Evolutionary conservation across 2,888 invertebrate species (phyloP), one percentile per base, ranked within the genome.

Genomic region (Labia minor): DNA sequence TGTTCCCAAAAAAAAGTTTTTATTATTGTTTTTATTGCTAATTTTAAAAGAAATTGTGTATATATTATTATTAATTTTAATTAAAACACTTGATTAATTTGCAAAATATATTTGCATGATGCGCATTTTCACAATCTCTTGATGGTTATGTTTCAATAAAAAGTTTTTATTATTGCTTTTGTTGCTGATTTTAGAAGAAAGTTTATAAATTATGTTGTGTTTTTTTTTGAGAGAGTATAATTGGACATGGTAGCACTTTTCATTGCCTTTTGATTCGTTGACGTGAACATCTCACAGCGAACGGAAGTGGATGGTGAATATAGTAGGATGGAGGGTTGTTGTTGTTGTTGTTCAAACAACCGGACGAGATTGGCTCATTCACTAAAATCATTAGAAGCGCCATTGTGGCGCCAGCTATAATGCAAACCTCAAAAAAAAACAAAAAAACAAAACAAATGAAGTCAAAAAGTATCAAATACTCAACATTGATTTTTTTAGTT

Each of bases 391-490:
- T 21, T 19, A 8, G 49, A 49, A 49, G 49, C 49, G 49, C 49
- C 49, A 14, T 49, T 1, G 1, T 49, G 49, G 49, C 49, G 49
- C 49, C 49, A 14, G 8, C n/a, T 4, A 14, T 19, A 26, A 33
- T 61, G 49, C 62, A 61, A 37, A 65, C 62, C 66, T 21, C 26
- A 26, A 3, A 49, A 6, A 33, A 8, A 33, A 6, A 33, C 33
- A 33, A 6, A 33, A 14, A 14, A 14, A 8, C 49, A 49, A 68
- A 68, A 68, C 63, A 66, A 66, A 68, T 66, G 68, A 66, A 68
- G 68, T 68, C 68, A 68, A 68, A 68, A 68, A 64, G 68, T 68
- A 68, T 68, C 68, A 61, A 64, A 68, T 66, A 62, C 64, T 63
- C 21, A 21, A 67, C 37, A 61, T 63, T 26, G 37, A 37, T 49